Evolutionary conservation across 1,140 invertebrate species (phyloP).

Genomic region (Acyrthosiphon pisum): DNA sequence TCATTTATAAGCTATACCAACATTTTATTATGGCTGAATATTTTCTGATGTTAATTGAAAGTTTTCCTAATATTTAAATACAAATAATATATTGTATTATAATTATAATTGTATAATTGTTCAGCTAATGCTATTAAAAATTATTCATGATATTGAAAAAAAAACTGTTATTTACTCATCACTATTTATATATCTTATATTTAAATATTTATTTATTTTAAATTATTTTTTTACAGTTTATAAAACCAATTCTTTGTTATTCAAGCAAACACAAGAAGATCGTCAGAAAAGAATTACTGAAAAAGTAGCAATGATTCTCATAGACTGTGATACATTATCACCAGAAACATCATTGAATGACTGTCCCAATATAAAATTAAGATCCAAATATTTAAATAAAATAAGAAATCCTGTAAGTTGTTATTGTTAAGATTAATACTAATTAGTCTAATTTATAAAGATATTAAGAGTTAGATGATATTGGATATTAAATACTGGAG

Average conservation of each 20-base stretch:
- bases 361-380: conserved; percentile 10
- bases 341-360: background rate
- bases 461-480: background rate
- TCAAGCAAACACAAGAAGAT: conserved; percentile 64
- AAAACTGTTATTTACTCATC: background rate
- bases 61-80: no score
- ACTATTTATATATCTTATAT: background rate
- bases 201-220: background rate
- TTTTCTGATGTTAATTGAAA: no score
- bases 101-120: no score
- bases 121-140: no score
- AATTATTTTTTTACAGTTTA: background rate
- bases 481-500: background rate
- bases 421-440: background rate
- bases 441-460: no score
- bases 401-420: conserved; percentile 57
- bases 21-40: no score
- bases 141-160: no score
- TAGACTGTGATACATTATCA: conserved; percentile 60
- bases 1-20: no score
- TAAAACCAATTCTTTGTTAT: conserved; percentile 62
- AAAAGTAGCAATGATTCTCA: conserved; percentile 65
- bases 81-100: no score
- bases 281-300: conserved; percentile 65
- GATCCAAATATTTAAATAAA: conserved; percentile 57